Conservation (phyloP, 2,113 vertebrate genomes). For the Nesoenas mayeri region DNA sequence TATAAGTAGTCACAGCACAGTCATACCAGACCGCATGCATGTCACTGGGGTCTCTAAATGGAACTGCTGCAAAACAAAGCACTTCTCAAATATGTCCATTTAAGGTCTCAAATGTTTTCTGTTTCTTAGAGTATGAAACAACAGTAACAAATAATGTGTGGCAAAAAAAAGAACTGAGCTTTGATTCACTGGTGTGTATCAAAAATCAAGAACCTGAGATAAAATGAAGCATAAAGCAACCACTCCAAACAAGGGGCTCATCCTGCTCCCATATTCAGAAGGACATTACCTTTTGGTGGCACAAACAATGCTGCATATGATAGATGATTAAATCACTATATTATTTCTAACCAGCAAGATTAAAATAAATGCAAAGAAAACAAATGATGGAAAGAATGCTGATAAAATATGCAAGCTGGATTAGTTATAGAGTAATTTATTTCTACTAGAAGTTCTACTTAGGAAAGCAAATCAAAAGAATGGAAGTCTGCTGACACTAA, state of each 20-base stretch:
- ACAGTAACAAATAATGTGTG: fast-evolving
- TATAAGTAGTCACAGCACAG: slow-evolving; percentile 18
- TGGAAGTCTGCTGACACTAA: slow-evolving; percentile 63
- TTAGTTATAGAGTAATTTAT: slow-evolving; percentile 71
- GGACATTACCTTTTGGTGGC: not conserved
- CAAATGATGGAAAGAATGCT: slow-evolving; percentile 34
- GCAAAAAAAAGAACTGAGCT: not conserved
- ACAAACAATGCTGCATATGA: not conserved
- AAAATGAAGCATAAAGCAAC: not conserved
- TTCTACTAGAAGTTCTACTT: slow-evolving; percentile 56
- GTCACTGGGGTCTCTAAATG: not conserved
- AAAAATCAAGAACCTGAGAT: not conserved
- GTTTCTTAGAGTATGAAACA: not conserved
- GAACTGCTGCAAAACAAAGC: not conserved
- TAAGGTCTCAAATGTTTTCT: not conserved
- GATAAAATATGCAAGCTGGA: slow-evolving; percentile 67
- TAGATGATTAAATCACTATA: not conserved
- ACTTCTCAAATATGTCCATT: not conserved
- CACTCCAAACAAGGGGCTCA: not conserved
- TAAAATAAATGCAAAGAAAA: slow-evolving; percentile 59
- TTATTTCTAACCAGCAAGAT: slow-evolving; percentile 43
- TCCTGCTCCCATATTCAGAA: not conserved
- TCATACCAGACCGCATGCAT: not conserved
- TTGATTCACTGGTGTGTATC: not conserved
- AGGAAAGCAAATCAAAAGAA: slow-evolving; percentile 71